These are phyloP conservation scores for Tetrax tetrax DNA, from an alignment of 2,113 vertebrate genomes.

Conservation along the genomic window DNA sequence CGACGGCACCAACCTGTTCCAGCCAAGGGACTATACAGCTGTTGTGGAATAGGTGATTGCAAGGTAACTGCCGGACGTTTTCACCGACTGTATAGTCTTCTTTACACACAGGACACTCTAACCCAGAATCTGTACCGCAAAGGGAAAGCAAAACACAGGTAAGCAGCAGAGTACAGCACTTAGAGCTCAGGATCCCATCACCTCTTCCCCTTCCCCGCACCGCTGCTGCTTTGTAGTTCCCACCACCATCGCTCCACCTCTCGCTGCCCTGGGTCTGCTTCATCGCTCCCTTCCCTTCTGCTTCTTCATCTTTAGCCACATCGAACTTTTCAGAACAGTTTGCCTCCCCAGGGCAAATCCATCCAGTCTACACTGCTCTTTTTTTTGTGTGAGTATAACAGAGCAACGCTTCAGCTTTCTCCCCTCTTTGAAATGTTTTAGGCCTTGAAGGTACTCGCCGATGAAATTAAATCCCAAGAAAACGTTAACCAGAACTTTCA, in stretches of 20 bases:
- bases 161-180: background rate
- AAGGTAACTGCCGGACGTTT: slow-evolving; percentile 91
- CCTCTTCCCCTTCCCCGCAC: background rate
- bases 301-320: background rate
- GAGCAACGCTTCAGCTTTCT: background rate
- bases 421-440: background rate
- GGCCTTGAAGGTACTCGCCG: background rate
- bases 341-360: background rate
- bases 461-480: background rate
- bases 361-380: background rate
- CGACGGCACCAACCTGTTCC: slow-evolving; percentile 84
- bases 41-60: slow-evolving; percentile 97
- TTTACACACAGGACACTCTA: slow-evolving; percentile 98
- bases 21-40: slow-evolving; percentile 98
- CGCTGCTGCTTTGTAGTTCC: background rate
- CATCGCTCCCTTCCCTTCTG: background rate
- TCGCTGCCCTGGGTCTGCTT: background rate
- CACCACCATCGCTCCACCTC: too few relatives aligned
- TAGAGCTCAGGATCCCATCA: fast-evolving
- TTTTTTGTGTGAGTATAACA: background rate
- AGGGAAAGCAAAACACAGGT: background rate
- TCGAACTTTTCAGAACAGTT: background rate
- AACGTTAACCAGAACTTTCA: background rate
- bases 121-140: slow-evolving; percentile 79
- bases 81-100: slow-evolving; percentile 92